Conservation (phyloP, 2,113 vertebrate species). For the Apistogramma diplotaenia region DNA sequence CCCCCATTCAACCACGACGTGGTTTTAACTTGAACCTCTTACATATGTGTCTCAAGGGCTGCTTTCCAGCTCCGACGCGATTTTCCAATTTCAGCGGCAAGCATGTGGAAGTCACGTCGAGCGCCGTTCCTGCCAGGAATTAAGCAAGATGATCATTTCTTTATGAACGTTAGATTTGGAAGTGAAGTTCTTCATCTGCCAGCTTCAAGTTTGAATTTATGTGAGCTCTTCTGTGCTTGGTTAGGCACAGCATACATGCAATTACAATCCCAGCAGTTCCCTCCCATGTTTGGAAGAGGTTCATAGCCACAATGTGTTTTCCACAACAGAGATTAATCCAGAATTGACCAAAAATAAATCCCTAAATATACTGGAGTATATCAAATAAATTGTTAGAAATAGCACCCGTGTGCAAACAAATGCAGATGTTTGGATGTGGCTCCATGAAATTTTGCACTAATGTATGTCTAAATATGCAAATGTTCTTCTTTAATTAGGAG, state of each 20-base stretch:
- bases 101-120: not conserved
- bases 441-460: not conserved
- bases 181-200: constrained; percentile 32
- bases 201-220: constrained; percentile 46
- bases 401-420: constrained; percentile 50
- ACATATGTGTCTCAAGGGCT: constrained; percentile 21
- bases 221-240: constrained; percentile 56
- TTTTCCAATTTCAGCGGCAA: constrained; percentile 8
- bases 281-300: constrained; percentile 55
- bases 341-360: constrained; percentile 59
- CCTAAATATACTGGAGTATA: constrained; percentile 56
- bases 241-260: constrained; percentile 62
- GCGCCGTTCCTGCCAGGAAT: constrained; percentile 6
- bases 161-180: constrained; percentile 50
- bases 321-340: constrained; percentile 67
- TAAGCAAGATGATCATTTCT: constrained; percentile 32
- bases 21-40: constrained; percentile 45
- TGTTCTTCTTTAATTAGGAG: constrained; percentile 5
- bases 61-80: constrained; percentile 1
- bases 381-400: constrained; percentile 70
- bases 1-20: constrained; percentile 16
- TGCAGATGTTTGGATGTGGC: constrained; percentile 53
- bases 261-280: constrained; percentile 48
- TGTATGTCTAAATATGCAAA: not conserved
- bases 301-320: constrained; percentile 62